phyloP scores from a whole-genome alignment of 2,888 invertebrate species.

The Acrobasis repandana region DNA sequence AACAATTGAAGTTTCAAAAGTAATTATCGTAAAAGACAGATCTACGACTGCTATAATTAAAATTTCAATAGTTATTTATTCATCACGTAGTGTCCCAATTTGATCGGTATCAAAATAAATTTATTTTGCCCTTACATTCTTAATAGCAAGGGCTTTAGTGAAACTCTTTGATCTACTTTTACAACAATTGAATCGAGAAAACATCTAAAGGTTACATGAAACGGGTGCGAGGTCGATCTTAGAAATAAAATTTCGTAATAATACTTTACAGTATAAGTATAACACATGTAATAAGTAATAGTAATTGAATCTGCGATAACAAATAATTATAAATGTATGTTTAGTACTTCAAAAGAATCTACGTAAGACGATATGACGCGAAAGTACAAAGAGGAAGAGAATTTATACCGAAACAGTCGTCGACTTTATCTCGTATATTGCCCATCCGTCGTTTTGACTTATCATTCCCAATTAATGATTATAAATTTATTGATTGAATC shows the following conservation, averaged over 20 bases:
- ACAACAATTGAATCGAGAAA: constrained; percentile 33
- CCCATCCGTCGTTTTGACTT: not conserved
- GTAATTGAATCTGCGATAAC: too few species aligned
- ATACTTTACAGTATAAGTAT: not conserved
- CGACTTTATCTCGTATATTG: not conserved
- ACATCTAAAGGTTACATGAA: constrained; percentile 43
- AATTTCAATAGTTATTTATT: not conserved
- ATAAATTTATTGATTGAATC: too few species aligned
- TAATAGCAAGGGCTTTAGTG: constrained; percentile 25
- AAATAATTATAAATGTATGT: not conserved
- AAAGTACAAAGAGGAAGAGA: not conserved
- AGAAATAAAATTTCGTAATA: constrained; percentile 30
- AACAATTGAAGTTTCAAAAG: constrained; percentile 4
- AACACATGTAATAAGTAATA: too few species aligned
- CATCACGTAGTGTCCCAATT: not conserved
- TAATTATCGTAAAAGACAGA: not conserved
- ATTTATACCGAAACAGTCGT: not conserved
- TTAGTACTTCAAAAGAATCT: not conserved
- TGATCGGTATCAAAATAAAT: constrained; percentile 3
- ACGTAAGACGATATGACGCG: not conserved
- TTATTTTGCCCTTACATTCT: constrained; percentile 23
- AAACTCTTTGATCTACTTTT: constrained; percentile 20
- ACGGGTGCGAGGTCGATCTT: constrained; percentile 49
- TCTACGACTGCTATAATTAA: not conserved
- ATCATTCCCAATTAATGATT: too few species aligned